phyloP scores from a whole-genome alignment of 2,113 vertebrate species.

The Rhagologus leucostigma region DNA sequence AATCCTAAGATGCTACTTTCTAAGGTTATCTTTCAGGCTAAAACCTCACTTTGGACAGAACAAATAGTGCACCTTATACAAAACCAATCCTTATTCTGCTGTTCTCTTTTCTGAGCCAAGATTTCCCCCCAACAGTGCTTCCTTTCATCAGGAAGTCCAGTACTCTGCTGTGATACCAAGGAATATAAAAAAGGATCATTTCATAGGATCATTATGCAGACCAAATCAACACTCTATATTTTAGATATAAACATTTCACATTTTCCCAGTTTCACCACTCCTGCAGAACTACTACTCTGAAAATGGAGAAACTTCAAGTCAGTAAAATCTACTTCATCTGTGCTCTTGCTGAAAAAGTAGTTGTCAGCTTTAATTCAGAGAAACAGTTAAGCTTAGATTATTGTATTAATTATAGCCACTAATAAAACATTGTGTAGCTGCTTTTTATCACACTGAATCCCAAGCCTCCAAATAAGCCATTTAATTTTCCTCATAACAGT shows the following conservation, averaged over 20 bases:
- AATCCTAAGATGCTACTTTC: neutral
- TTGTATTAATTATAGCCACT: constrained; percentile 7
- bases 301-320: neutral
- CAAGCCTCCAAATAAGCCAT: constrained; percentile 16
- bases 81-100: neutral
- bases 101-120: neutral
- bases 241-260: neutral
- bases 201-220: neutral
- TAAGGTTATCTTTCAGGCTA: neutral
- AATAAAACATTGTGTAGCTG: neutral
- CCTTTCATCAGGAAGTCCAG: neutral
- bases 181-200: neutral
- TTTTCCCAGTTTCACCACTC: neutral
- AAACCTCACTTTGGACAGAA: neutral
- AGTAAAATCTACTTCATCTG: neutral
- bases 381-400: neutral
- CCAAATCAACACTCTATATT: neutral
- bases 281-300: neutral
- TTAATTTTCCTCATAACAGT: constrained; percentile 7
- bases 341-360: neutral
- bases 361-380: constrained; percentile 11
- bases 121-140: neutral
- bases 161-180: neutral
- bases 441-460: constrained; percentile 6
- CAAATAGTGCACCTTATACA: neutral